These are phyloP conservation scores for Caenorhabditis angaria DNA, from an alignment of 2,888 invertebrate species.

Conservation along the genomic window DNA sequence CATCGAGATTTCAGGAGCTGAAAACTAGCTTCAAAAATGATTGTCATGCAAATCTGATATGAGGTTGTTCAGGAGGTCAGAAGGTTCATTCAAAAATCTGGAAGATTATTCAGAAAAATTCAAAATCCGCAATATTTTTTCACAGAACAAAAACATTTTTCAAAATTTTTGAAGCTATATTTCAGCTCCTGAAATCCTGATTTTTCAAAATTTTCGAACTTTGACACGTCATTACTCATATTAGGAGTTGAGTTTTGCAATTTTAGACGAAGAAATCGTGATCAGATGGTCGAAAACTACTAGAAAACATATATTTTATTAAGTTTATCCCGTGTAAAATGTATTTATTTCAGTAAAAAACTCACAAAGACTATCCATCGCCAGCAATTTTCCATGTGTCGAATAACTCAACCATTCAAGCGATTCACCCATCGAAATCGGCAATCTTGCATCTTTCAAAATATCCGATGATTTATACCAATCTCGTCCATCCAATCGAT, in stretches of 20 bases:
- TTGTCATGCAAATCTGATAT: not conserved
- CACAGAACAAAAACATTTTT: not conserved
- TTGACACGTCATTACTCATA: too few relatives aligned
- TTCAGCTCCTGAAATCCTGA: not conserved
- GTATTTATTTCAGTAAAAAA: slow-evolving; percentile 6
- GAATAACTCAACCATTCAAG: slow-evolving; percentile 59
- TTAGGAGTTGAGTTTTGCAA: too few relatives aligned
- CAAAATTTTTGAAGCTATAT: not conserved
- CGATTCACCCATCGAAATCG: slow-evolving; percentile 42
- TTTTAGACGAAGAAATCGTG: too few relatives aligned
- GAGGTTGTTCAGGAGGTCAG: not conserved
- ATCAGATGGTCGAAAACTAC: too few relatives aligned
- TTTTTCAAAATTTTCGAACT: too few relatives aligned
- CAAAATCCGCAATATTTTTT: slow-evolving; percentile 1
- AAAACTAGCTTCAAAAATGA: too few relatives aligned
- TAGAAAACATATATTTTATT: not conserved
- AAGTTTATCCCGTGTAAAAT: not conserved
- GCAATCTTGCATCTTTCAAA: slow-evolving; percentile 20
- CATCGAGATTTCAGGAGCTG: too few relatives aligned
- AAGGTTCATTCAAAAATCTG: not conserved
- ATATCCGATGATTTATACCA: slow-evolving; percentile 29
- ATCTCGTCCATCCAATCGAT: slow-evolving; percentile 27
- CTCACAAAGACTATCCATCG: slow-evolving; percentile 58
- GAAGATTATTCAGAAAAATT: not conserved
- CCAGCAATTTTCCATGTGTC: slow-evolving; percentile 53